Percentiles rank a stretch among this genome's conserved stretches.
Conservation (phyloP, 2,797 vertebrate genomes). For the Ctenosaura bakeri region DNA sequence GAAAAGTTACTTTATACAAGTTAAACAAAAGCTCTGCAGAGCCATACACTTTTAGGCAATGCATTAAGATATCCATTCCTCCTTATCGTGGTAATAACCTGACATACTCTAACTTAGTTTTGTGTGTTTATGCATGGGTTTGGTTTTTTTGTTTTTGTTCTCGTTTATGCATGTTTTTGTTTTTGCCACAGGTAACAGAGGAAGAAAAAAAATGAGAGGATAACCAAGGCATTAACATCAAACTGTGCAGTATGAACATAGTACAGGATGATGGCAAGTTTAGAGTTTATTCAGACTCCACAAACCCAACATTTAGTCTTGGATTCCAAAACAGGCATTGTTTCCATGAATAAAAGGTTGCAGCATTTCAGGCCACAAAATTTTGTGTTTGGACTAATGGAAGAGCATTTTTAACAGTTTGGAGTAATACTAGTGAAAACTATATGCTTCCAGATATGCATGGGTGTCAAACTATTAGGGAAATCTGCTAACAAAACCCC, state of each 20-base stretch:
- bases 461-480: not conserved
- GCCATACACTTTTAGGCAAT: too few relatives aligned
- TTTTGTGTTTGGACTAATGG: not conserved
- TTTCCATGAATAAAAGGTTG: too few relatives aligned
- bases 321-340: not conserved
- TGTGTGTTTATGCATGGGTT: too few relatives aligned
- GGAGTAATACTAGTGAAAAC: not conserved
- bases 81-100: not conserved
- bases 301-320: not conserved
- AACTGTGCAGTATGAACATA: not conserved
- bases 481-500: not conserved
- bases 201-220: not conserved
- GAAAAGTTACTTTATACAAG: too few relatives aligned
- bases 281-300: not conserved
- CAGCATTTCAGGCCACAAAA: not conserved
- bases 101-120: not conserved
- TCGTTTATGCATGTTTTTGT: too few relatives aligned
- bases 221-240: not conserved
- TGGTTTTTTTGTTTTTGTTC: too few relatives aligned
- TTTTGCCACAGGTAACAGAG: not conserved
- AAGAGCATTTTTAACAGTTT: not conserved
- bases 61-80: not conserved
- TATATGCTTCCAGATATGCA: not conserved
- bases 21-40: too few relatives aligned
- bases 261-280: not conserved